These are phyloP conservation scores for Axinella damicornis DNA, from an alignment of 37 sponge, comb jelly and placozoan genomes.

Conservation along the genomic window DNA sequence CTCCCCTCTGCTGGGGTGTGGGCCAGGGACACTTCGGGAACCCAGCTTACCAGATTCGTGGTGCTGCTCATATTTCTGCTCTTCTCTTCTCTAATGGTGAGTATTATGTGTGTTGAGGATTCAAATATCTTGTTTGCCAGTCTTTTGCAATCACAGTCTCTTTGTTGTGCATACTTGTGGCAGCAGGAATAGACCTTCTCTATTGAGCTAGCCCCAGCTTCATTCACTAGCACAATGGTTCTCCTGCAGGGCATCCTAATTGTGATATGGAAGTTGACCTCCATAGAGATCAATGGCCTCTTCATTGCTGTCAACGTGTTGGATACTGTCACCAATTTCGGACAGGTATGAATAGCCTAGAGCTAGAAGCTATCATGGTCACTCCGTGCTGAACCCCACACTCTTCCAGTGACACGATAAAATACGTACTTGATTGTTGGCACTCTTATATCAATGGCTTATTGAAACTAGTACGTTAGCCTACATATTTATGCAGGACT, in stretches of 20 bases:
- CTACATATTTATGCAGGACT: too few species aligned
- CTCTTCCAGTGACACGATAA: too few species aligned
- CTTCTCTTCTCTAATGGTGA: slow-evolving; percentile 51
- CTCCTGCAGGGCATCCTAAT: slow-evolving; percentile 49
- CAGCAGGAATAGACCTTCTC: too few species aligned
- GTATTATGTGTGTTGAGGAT: not conserved
- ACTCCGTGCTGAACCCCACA: too few species aligned
- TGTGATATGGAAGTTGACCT: slow-evolving; percentile 50
- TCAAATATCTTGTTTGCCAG: too few species aligned
- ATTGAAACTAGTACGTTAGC: too few species aligned
- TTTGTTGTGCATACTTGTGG: not conserved
- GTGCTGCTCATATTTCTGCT: slow-evolving; percentile 41
- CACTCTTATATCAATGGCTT: too few species aligned
- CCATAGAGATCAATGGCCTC: slow-evolving; percentile 32
- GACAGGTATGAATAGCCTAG: slow-evolving; percentile 46
- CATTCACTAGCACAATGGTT: not conserved
- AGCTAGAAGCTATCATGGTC: too few species aligned
- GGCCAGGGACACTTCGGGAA: slow-evolving; percentile 36
- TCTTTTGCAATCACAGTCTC: too few species aligned
- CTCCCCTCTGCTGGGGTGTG: slow-evolving; percentile 10
- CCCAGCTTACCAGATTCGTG: slow-evolving; percentile 39
- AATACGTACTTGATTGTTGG: too few species aligned
- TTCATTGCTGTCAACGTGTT: slow-evolving; percentile 67
- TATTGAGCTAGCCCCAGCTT: too few species aligned
- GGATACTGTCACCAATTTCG: slow-evolving; percentile 60